Base-by-base conservation (phyloP, 1,140 invertebrate species). In the Copidosoma floridanum region DNA sequence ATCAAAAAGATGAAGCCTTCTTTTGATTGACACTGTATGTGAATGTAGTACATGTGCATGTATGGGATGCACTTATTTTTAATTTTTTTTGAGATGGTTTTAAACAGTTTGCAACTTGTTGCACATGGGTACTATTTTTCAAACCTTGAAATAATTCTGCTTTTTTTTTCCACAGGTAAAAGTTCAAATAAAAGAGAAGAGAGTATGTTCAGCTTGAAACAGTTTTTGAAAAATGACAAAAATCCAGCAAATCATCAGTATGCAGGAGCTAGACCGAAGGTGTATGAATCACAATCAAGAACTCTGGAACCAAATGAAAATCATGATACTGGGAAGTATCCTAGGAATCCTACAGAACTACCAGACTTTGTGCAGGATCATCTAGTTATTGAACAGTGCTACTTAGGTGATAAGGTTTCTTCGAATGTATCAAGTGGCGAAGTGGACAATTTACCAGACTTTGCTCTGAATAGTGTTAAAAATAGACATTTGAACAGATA, bases 191-290 rank as follows among this genome's bases (percentile, higher is more conserved):
- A 82, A 51, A 82, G 84, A 66, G 88, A 89, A 67, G 88, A 89
- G 47, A 88, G 88, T 74, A 85, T 88, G 2, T 90, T 93, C 74
- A 92, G 90, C 35, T 91, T 93, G 70, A 89, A 90, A 72, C 89
- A 91, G 71, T 92, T 92, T 72, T 71, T 92, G 65, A 86, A 86
- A 65, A 76, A 71, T 55, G 76, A 76, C 32, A n/a, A n/a, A n/a
- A 65, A 65, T 0, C 72, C 71, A 23, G 54, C 60, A 14, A 81
- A 75, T 67, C 81, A 83, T 68, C 78, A 80, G n/a, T 77, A 74
- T 58, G 73, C 79, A 40, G 84, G 84, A 24, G 83, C 84, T 2
- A 75, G 83, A 65, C 84, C 84, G 10, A 85, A 85, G 68, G 73
- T 84, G 5, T 85, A 83, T 64, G 66, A 75, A 4, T 61, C 71